Conservation (phyloP, 2,797 vertebrate genomes). For the Rhadinocentrus ornatus region DNA sequence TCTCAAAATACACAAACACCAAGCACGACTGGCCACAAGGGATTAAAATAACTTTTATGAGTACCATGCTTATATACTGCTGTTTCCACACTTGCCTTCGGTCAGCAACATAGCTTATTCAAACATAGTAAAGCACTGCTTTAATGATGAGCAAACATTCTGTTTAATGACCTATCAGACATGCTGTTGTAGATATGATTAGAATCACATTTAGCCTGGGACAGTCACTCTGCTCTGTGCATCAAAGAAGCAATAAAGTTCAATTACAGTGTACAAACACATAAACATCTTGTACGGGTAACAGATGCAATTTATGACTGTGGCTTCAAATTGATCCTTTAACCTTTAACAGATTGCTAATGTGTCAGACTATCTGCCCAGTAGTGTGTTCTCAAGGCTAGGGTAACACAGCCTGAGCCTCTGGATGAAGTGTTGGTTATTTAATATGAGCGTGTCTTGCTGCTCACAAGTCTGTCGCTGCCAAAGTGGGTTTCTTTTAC, state of each 20-base stretch:
- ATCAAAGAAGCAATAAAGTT: slow-evolving; percentile 62
- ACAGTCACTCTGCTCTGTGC: slow-evolving; percentile 20
- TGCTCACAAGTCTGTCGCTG: slow-evolving; percentile 75
- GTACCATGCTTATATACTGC: slow-evolving; percentile 66
- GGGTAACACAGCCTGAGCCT: slow-evolving; percentile 63
- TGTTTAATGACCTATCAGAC: slow-evolving; percentile 52
- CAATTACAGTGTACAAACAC: slow-evolving; percentile 61
- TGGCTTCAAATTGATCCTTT: slow-evolving; percentile 74
- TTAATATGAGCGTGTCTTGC: slow-evolving; percentile 74
- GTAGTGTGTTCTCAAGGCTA: slow-evolving; percentile 73
- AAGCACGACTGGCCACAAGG: slow-evolving; percentile 68
- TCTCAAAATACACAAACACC: slow-evolving; percentile 85
- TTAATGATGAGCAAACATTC: slow-evolving; percentile 51
- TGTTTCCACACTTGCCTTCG: slow-evolving; percentile 66
- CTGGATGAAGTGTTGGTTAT: slow-evolving; percentile 77
- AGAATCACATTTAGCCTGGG: slow-evolving; percentile 23
- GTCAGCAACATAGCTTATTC: slow-evolving; percentile 64
- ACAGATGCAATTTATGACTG: slow-evolving; percentile 72
- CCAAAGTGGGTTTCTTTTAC: slow-evolving; percentile 81
- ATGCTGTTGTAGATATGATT: slow-evolving; percentile 41
- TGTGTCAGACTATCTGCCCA: slow-evolving; percentile 75
- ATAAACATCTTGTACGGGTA: slow-evolving; percentile 70
- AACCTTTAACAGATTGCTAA: slow-evolving; percentile 80
- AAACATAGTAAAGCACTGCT: slow-evolving; percentile 51
- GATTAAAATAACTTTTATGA: slow-evolving; percentile 82